Evolutionary conservation across 2,797 vertebrate genomes (phyloP).

Genomic region (Tachyglossus aculeatus): DNA sequence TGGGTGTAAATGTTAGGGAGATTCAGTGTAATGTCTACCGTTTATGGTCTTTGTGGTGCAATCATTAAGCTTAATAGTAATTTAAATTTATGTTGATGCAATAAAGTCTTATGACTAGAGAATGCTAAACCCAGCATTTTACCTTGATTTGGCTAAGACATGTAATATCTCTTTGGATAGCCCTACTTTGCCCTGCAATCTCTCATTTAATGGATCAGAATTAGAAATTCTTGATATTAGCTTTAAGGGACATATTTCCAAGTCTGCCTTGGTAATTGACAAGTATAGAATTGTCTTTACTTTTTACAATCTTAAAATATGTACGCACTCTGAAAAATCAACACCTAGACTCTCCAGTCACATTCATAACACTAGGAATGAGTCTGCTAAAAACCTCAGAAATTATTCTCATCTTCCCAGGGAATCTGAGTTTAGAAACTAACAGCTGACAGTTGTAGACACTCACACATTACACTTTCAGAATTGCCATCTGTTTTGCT

Average conservation of each 20-base stretch:
- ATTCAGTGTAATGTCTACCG: background rate
- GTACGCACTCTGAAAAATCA: background rate
- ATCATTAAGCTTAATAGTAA: background rate
- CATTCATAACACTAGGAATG: background rate
- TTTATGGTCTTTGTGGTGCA: background rate
- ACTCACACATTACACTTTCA: background rate
- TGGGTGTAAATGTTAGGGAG: background rate
- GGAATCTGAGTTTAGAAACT: conserved; percentile 4
- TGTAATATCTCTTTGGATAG: too few relatives aligned
- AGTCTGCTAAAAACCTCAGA: background rate
- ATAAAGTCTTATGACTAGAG: background rate
- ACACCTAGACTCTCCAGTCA: background rate
- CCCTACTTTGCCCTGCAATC: too few relatives aligned
- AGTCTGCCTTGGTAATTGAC: too few relatives aligned
- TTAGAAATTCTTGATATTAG: too few relatives aligned
- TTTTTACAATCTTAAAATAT: too few relatives aligned
- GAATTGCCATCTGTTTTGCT: background rate
- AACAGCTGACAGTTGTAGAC: background rate
- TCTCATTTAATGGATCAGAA: too few relatives aligned
- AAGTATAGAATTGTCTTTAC: too few relatives aligned
- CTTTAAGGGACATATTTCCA: too few relatives aligned
- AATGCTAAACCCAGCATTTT: too few relatives aligned
- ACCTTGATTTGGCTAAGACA: too few relatives aligned
- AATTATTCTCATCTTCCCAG: background rate
- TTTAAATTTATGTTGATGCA: background rate